These are phyloP conservation scores for Phymatocera aterrima DNA, from an alignment of 2,888 invertebrate species.

Conservation along the genomic window DNA sequence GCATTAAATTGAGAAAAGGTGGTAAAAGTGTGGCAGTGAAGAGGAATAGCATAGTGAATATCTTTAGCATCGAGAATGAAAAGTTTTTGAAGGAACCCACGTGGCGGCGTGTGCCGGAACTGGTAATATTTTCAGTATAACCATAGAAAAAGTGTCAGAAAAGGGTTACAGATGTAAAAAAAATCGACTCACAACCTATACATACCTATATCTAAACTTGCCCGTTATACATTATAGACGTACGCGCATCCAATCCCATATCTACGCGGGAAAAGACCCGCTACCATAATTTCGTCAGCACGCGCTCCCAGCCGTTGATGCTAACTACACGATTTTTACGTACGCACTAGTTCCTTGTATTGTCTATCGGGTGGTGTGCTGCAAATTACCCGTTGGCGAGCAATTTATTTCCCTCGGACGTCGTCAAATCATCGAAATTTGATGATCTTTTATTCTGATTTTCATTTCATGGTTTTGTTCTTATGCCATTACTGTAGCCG, in stretches of 20 bases:
- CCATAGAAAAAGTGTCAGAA: neutral
- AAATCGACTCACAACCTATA: neutral
- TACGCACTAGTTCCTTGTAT: neutral
- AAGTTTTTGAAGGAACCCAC: neutral
- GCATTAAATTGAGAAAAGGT: constrained; percentile 36
- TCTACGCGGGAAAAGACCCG: constrained; percentile 18
- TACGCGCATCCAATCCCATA: neutral
- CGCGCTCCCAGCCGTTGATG: neutral
- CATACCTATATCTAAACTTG: neutral
- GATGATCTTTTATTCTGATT: neutral
- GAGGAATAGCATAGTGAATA: constrained; percentile 15
- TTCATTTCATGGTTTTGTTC: neutral
- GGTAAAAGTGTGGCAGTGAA: neutral
- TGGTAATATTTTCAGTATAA: constrained; percentile 21
- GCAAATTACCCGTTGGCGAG: neutral
- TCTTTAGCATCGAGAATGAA: constrained; percentile 21
- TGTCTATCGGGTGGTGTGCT: neutral
- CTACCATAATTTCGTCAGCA: constrained; percentile 21
- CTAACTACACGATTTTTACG: neutral
- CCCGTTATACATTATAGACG: constrained; percentile 13
- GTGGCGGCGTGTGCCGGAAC: constrained; percentile 33
- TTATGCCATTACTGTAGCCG: neutral
- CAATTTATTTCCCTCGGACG: neutral
- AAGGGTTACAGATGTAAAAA: neutral
- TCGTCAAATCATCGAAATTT: neutral